Percentiles rank a stretch among this genome's conserved stretches.
Evolutionary conservation across 2,113 vertebrate genomes (phyloP).

Genomic region (Meles meles): DNA sequence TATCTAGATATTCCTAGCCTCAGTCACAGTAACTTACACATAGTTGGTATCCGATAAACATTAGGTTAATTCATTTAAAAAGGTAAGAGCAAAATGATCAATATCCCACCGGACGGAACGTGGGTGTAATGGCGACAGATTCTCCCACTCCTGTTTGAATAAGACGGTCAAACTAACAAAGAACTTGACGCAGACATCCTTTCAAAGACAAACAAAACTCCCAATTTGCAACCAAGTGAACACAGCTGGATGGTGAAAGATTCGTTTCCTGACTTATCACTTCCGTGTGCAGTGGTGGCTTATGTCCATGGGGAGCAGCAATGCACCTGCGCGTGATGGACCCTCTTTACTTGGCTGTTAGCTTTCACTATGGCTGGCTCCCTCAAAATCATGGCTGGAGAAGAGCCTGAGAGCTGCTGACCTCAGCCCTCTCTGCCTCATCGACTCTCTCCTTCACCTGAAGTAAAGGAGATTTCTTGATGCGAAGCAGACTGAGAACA

Average conservation of each 20-base stretch:
- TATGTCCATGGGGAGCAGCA: neutral
- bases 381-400: neutral
- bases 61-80: neutral
- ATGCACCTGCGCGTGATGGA: rapidly evolving
- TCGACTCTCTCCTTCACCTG: neutral
- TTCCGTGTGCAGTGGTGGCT: neutral
- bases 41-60: neutral
- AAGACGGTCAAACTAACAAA: neutral
- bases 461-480: neutral
- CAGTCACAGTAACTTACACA: neutral
- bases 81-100: neutral
- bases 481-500: neutral
- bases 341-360: neutral
- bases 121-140: rapidly evolving
- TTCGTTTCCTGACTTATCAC: neutral
- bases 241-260: neutral
- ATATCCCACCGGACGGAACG: neutral
- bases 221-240: neutral
- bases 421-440: neutral
- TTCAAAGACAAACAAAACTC: neutral
- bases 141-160: neutral
- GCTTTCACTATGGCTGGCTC: neutral
- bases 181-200: neutral
- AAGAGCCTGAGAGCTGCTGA: neutral
- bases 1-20: neutral